phyloP scores from a whole-genome alignment of 2,113 vertebrate species.

The Rhagologus leucostigma region DNA sequence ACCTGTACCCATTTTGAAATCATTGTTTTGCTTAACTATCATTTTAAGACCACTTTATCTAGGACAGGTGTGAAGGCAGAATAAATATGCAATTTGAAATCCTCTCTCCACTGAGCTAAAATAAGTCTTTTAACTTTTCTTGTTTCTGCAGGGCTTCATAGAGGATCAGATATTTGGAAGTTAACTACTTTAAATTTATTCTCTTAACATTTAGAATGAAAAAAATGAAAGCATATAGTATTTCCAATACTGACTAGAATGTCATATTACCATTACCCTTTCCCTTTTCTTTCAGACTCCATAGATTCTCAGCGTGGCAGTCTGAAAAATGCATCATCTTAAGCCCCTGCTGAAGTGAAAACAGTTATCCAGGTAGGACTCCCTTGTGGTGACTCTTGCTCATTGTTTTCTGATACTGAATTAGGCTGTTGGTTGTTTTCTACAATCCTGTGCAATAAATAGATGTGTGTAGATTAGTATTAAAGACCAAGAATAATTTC shows the following conservation, averaged over 20 bases:
- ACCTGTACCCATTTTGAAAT: neutral
- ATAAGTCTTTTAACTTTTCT: neutral
- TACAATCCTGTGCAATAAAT: neutral
- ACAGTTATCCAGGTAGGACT: neutral
- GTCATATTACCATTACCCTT: neutral
- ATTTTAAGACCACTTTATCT: neutral
- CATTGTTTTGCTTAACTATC: neutral
- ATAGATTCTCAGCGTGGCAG: neutral
- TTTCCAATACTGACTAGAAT: neutral
- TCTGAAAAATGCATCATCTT: neutral
- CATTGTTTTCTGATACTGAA: neutral
- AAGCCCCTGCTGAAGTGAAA: neutral
- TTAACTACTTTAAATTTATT: neutral
- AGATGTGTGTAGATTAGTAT: neutral
- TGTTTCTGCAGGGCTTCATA: neutral
- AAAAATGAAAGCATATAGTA: neutral
- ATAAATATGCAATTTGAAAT: neutral
- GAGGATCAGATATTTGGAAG: neutral
- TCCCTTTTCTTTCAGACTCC: neutral
- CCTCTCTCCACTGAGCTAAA: neutral
- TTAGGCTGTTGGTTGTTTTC: neutral
- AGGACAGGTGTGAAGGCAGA: neutral
- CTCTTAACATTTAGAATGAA: neutral
- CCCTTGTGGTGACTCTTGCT: neutral
- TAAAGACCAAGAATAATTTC: neutral